Evolutionary conservation across 1,140 invertebrate genomes (phyloP).

Genomic region (Cyphomyrmex costatus): DNA sequence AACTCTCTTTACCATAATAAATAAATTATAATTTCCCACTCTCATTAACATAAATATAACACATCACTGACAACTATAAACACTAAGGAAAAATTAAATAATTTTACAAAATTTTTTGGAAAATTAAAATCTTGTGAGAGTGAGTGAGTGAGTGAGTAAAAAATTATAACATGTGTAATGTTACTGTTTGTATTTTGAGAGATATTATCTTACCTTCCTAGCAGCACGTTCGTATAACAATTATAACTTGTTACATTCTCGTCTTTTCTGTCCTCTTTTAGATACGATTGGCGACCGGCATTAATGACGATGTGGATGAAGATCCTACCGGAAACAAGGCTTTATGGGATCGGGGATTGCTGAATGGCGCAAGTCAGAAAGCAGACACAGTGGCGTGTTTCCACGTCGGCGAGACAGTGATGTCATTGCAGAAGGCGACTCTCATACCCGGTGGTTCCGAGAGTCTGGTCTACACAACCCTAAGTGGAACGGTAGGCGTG

Average conservation of each 20-base stretch:
- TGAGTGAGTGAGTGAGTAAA: too few species aligned
- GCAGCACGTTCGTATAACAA: not conserved
- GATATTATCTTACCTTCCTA: too few species aligned
- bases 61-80: too few species aligned
- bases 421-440: constrained; percentile 97
- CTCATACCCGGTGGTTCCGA: constrained; percentile 99
- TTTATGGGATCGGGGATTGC: constrained; percentile 98
- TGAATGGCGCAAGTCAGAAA: constrained; percentile 99
- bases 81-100: too few species aligned
- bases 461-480: constrained; percentile 97
- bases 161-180: too few species aligned
- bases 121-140: too few species aligned
- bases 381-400: constrained; percentile 97
- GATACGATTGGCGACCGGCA: constrained; percentile 94
- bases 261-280: constrained; percentile 74
- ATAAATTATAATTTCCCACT: too few species aligned
- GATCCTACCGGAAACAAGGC: constrained; percentile 99
- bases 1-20: too few species aligned
- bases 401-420: constrained; percentile 98
- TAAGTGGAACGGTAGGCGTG: constrained; percentile 98
- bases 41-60: too few species aligned
- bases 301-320: constrained; percentile 99
- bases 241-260: not conserved
- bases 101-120: too few species aligned
- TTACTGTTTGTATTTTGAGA: not conserved